phyloP scores from a whole-genome alignment of 2,888 invertebrate species.

The Chloromyia formosa region DNA sequence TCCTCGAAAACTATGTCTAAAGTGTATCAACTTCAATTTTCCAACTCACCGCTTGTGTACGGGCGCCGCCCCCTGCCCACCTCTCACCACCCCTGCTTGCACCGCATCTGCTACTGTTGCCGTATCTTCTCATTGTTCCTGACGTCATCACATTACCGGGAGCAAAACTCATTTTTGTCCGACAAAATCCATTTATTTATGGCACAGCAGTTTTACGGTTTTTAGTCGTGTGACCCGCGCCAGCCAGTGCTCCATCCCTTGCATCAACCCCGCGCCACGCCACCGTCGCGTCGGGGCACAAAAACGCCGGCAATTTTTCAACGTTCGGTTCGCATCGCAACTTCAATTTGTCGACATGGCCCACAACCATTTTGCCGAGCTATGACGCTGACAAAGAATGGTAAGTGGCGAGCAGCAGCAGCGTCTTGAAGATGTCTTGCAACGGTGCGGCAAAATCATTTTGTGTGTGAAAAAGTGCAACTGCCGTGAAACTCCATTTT shows the following conservation, averaged over 20 bases:
- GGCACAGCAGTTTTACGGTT: background rate
- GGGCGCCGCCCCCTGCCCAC: too few relatives aligned
- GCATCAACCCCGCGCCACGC: too few relatives aligned
- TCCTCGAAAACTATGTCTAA: too few relatives aligned
- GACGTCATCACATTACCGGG: background rate
- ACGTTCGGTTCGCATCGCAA: background rate
- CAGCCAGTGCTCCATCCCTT: too few relatives aligned
- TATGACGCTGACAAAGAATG: too few relatives aligned
- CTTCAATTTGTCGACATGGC: background rate
- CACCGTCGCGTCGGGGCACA: too few relatives aligned
- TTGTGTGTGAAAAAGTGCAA: slow-evolving; percentile 41
- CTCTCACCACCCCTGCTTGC: too few relatives aligned
- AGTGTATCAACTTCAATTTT: background rate
- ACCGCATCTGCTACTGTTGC: too few relatives aligned
- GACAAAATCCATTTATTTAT: slow-evolving; percentile 9
- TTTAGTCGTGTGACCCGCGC: too few relatives aligned
- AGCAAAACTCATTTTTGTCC: slow-evolving; percentile 1
- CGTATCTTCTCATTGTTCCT: background rate
- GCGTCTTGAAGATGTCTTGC: too few relatives aligned
- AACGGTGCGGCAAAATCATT: slow-evolving; percentile 11
- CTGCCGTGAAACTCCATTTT: slow-evolving; percentile 35
- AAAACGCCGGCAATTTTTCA: background rate
- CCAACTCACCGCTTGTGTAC: background rate
- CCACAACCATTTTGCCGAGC: background rate
- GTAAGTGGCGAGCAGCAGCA: too few relatives aligned